Percentiles rank a stretch among this genome's conserved stretches.
Conservation (phyloP, 2,888 invertebrate species). For the Athetis lepigone region DNA sequence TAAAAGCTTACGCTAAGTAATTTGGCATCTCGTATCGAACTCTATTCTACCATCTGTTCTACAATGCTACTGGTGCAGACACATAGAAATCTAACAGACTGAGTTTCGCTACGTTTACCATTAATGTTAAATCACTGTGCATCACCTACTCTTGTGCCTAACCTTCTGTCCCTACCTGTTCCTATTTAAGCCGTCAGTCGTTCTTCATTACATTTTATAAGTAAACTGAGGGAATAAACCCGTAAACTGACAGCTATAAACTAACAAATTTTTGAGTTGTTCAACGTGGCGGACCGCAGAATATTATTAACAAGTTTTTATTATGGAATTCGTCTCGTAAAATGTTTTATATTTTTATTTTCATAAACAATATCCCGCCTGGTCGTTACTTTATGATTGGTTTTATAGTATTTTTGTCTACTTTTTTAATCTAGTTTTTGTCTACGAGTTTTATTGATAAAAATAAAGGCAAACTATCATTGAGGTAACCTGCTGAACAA, state of each 20-base stretch:
- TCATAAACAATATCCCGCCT: slow-evolving; percentile 54
- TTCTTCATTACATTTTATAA: slow-evolving; percentile 54
- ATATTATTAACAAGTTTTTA: slow-evolving; percentile 70
- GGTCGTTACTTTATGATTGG: slow-evolving; percentile 33
- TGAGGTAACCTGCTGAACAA: too few species aligned
- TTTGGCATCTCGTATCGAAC: too few species aligned
- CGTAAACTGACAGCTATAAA: slow-evolving; percentile 72
- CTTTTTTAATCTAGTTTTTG: slow-evolving; percentile 1
- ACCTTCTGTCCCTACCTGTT: slow-evolving; percentile 20
- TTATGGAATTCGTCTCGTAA: slow-evolving; percentile 64
- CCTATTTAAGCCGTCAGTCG: slow-evolving; percentile 21
- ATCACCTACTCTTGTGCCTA: background rate
- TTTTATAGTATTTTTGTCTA: slow-evolving; percentile 9
- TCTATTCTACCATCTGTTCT: too few species aligned
- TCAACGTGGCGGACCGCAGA: slow-evolving; percentile 71
- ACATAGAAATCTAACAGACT: background rate
- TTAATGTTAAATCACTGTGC: background rate
- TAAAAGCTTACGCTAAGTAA: too few species aligned
- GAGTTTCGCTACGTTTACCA: background rate
- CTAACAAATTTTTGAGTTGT: slow-evolving; percentile 72
- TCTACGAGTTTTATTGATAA: slow-evolving; percentile 10
- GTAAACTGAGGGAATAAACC: slow-evolving; percentile 57
- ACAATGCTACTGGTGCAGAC: too few species aligned
- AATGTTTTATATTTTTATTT: slow-evolving; percentile 65
- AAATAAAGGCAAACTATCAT: too few species aligned